Base-by-base conservation (phyloP, 2,797 vertebrate species). In the Todus mexicanus region DNA sequence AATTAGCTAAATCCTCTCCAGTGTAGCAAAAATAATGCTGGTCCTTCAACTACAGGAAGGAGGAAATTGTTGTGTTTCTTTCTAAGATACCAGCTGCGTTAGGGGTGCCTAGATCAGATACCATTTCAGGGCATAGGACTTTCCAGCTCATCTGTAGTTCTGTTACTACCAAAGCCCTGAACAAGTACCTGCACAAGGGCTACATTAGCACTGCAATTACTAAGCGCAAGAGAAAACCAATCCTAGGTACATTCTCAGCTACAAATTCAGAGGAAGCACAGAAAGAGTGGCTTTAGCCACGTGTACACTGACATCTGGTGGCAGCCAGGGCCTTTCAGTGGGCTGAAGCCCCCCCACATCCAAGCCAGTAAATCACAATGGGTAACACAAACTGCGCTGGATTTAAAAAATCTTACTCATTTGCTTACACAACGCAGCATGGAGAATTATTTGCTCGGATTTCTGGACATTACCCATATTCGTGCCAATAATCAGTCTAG, bases 261-360 rank as follows among this genome's bases (percentile, higher is more conserved):
- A 26, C 22, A 74, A 66, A 47, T 40, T 40, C 25, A n/a, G 78
- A n/a, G 60, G 79, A 63, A 83, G 50, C 66, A 6, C 22, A 11
- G 21, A 37, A 25, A 37, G 21, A 38, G 50, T 4, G 21, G 61
- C 9, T 57, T 64, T 77, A 83, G 69, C 71, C 89, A 66, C 26
- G 92, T 33, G 66, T 57, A 80, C 81, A 76, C 94, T 95, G 97
- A 97, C 97, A 96, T 23, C 97, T 97, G 96, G 92, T 82, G 97
- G 97, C 78, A 94, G 37, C 50, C 13, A 48, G 43, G 64, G 56
- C 61, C 61, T 37, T 71, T 29, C n/a, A 4, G 10, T 3, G 27
- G 10, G 60, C 53, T 48, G 68, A 50, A 50, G 60, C 43, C 59
- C 57, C 82, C 48, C 43, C 77, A 27, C 15, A 18, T 19, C 21